Evolutionary conservation across 2,797 vertebrate genomes (phyloP), one percentile per base, ranked within the genome.

Genomic region (Synaphobranchus kaupii): DNA sequence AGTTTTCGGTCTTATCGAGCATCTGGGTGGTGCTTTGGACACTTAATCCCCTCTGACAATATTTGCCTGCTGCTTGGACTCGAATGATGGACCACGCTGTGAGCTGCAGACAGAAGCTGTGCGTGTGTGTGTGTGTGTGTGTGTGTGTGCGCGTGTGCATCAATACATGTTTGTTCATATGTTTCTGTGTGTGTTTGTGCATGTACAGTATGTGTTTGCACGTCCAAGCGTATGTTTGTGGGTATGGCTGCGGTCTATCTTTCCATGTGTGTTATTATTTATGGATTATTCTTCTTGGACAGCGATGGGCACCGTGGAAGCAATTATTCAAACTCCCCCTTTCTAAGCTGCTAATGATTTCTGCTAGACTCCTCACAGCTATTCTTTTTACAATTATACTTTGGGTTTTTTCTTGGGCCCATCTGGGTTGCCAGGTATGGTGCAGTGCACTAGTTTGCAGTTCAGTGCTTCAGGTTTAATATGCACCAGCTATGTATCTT

Each of bases 21-120:
- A 91, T 94, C 88, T 92, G 89, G 87, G 88, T 17, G 22, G 84
- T 86, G 92, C 85, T 76, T 89, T 87, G 91, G 87, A 88, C 91
- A 76, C 91, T 83, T 92, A 90, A 94, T 94, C 90, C 90, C 88
- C 50, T 90, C 73, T 86, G 92, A 92, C 90, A 92, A 90, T 93
- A 92, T 94, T 92, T 93, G 90, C 90, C 71, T 85, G 84, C 17
- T 82, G 86, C 86, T 84, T 85, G 85, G 48, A 66, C 15, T 73
- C 44, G 89, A 88, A 56, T 90, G 54, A 80, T 86, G 20, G 88
- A 63, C 63, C 86, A 87, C 63, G 58, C 84, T 86, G 31, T 86
- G 83, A 87, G 54, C 31, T 17, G 31, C 25, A 10, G 50, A 34
- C 28, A 20, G 17, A 25, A n/a, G 12, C 17, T 58, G 89, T 73